Base-by-base conservation (phyloP, 2,888 invertebrate species). In the Oscheius sp. region DNA sequence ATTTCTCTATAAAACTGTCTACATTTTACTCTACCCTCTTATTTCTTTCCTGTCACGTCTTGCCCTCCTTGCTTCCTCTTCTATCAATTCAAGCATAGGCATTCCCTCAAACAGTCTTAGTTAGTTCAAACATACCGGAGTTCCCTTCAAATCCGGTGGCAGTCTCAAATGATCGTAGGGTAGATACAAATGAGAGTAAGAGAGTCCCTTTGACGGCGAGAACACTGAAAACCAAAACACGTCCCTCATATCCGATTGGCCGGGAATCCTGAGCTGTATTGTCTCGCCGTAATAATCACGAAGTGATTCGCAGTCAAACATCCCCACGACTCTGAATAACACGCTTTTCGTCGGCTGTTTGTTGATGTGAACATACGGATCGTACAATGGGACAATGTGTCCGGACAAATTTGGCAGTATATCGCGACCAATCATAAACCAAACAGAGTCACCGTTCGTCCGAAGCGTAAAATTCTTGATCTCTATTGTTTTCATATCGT, bases 401-500 rank as follows among this genome's bases (percentile, higher is more conserved):
- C 89, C 89, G 47, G 77, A 79, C 2, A 79, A 51, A 65, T 85
- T 86, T 1, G 89, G 89, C 13, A 89, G 73, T 13, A 89, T 78
- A 42, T 86, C 87, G 63, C 84, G 85, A 48, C 89, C 89, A 29
- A 86, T 84, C 88, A 89, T 85, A 53, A 89, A 88, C 89, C 89
- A 89, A 5, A 86, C 79, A 0, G 88, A 83, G 21, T 85, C 78
- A n/a, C 86, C 88, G 32, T 86, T 81, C 3, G 86, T 81, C 63
- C 80, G 75, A 58, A 89, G 80, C 0, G 79, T 77, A 63, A 89
- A 87, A 42, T 88, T 83, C 10, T 76, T 74, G 53, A 89, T 80
- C 76, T 80, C 74, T 32, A 89, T 88, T 10, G 89, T 89, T 66
- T 89, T 89, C 47, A 82, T 84, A 79, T 89, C 87, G 33, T 85